These are phyloP conservation scores for Branchellion lobata DNA, from an alignment of 2,888 invertebrate species.

Conservation along the genomic window DNA sequence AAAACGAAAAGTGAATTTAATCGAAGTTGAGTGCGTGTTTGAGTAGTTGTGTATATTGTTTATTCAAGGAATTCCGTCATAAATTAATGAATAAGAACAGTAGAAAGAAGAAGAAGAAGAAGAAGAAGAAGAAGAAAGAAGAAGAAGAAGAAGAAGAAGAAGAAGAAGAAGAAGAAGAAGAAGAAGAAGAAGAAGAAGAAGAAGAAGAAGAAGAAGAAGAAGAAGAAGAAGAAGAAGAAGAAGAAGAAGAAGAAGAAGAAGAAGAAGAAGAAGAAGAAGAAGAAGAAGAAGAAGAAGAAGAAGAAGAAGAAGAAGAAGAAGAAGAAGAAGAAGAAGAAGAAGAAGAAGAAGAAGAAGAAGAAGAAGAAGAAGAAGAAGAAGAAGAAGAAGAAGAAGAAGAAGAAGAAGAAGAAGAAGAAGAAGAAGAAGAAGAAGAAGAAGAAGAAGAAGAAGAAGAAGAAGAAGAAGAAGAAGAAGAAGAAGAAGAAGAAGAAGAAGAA, in stretches of 20 bases:
- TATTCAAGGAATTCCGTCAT: too few relatives aligned
- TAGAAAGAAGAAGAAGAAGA: not conserved
- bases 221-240: not conserved
- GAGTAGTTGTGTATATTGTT: too few relatives aligned
- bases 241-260: not conserved
- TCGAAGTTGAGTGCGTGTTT: too few relatives aligned
- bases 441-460: not conserved
- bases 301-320: not conserved
- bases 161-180: not conserved
- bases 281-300: not conserved
- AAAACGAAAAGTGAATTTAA: too few relatives aligned
- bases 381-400: not conserved
- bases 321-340: not conserved
- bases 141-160: not conserved
- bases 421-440: conserved; percentile 7
- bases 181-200: not conserved
- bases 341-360: not conserved
- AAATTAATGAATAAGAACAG: not conserved
- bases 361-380: not conserved
- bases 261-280: not conserved
- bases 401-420: conserved; percentile 7
- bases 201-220: not conserved
- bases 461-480: not conserved
- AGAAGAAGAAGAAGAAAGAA: not conserved
- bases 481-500: too few relatives aligned